Base-by-base conservation (phyloP, 2,113 vertebrate species). In the Pyxicephalus adspersus region DNA sequence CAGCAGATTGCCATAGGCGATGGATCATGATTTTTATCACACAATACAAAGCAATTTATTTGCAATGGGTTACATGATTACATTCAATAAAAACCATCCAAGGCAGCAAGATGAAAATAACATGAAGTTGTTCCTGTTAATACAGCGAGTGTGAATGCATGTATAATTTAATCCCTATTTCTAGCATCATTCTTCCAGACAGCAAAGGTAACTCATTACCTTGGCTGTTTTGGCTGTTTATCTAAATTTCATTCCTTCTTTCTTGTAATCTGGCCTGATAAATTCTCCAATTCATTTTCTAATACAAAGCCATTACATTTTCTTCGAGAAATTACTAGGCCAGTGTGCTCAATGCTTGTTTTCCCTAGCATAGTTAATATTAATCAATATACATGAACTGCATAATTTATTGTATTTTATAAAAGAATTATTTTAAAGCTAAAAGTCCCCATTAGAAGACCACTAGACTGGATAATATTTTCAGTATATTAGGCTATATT, bases 21-120 rank as follows among this genome's bases (percentile, higher is more conserved):
- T 81, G 70, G 68, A 81, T 81, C 79, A 81, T 74, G 70, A 66
- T 81, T 81, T 80, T 81, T 73, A 81, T 81, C 70, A 74, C 70
- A 81, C 72, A 81, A 81, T 54, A 45, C 70, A 64, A 81, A 70
- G 50, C 68, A 74, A 81, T 81, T 73, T 66, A 81, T 81, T 74
- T 81, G 61, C 70, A 65, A 81, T 74, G 29, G 70, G 79, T 64
- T 74, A 81, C 70, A 70, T 81, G 72, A 81, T 81, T 65, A 65
- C 50, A 57, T 73, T 74, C 70, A 65, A 81, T 81, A 81, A 81
- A 77, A 81, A 81, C 57, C 25, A 34, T 63, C 74, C 79, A 81
- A 72, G 70, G 28, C 74, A 74, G 70, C 78, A 54, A 66, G 61
- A 74, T 74, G 79, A 74, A 55, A 81, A 81, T 54, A 81, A 73